These are phyloP conservation scores for Varanus komodoensis DNA, from an alignment of 2,113 vertebrate species.

Conservation along the genomic window DNA sequence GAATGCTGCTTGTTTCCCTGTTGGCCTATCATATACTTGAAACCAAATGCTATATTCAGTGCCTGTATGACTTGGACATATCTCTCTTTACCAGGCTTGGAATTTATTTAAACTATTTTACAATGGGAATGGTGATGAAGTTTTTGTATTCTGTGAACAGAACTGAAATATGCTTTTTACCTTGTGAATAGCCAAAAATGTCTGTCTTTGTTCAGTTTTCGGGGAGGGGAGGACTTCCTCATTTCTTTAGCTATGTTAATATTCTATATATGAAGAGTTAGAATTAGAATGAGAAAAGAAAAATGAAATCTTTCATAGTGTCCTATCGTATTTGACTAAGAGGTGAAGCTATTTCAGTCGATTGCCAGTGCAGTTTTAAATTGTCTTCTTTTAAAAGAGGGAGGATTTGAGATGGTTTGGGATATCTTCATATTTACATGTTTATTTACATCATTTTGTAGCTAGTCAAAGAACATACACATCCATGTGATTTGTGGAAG, in stretches of 20 bases:
- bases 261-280: neutral
- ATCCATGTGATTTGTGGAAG: too few relatives aligned
- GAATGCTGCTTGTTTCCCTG: neutral
- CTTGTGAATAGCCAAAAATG: neutral
- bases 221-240: neutral
- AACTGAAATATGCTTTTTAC: neutral
- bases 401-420: neutral
- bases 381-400: neutral
- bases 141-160: neutral
- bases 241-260: neutral
- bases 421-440: neutral
- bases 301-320: constrained; percentile 32
- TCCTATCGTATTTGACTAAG: neutral
- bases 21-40: neutral
- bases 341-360: constrained; percentile 35
- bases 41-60: constrained; percentile 16
- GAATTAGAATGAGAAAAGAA: constrained; percentile 1
- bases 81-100: constrained; percentile 28
- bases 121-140: constrained; percentile 1
- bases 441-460: neutral
- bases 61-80: neutral
- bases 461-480: too few relatives aligned
- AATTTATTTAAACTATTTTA: constrained; percentile 29
- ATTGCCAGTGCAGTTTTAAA: constrained; percentile 39
- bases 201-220: neutral